Percentiles rank a stretch among this genome's conserved stretches.
Conservation (phyloP, 2,113 vertebrate genomes). For the Pachycephala philippinensis region DNA sequence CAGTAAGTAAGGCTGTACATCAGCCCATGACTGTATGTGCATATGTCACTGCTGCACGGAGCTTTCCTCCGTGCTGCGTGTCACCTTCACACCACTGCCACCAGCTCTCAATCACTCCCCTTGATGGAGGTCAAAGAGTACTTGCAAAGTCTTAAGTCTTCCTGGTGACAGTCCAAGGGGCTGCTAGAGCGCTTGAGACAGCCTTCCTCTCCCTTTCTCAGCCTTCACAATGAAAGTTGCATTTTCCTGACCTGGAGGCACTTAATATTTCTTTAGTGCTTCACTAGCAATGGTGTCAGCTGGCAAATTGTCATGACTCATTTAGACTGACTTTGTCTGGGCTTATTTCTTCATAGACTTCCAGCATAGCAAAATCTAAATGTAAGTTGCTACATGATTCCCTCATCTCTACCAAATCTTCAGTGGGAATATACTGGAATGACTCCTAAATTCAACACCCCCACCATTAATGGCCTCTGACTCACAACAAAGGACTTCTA, state of each 20-base stretch:
- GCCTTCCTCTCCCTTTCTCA: neutral
- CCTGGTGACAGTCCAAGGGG: neutral
- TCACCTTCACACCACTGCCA: neutral
- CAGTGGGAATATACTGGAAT: neutral
- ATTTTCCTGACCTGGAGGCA: neutral
- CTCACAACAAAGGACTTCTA: neutral
- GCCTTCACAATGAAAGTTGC: neutral
- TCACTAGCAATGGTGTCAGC: neutral
- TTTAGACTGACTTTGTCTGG: neutral
- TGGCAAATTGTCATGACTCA: neutral
- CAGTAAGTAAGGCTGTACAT: neutral
- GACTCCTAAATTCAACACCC: neutral
- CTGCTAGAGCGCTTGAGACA: neutral
- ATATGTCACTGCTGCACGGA: neutral
- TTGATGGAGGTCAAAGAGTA: neutral
- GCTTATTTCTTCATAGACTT: neutral
- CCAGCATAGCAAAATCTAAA: neutral
- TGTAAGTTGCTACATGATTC: neutral
- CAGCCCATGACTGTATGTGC: neutral
- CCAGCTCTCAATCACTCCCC: neutral
- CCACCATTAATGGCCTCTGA: neutral
- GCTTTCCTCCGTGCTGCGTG: neutral
- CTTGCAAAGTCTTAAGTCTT: slow-evolving; percentile 21
- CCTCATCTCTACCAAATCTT: neutral
- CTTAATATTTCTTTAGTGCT: neutral